phyloP scores from a whole-genome alignment of 2,113 vertebrate species.

The Eudyptes chrysolophus region DNA sequence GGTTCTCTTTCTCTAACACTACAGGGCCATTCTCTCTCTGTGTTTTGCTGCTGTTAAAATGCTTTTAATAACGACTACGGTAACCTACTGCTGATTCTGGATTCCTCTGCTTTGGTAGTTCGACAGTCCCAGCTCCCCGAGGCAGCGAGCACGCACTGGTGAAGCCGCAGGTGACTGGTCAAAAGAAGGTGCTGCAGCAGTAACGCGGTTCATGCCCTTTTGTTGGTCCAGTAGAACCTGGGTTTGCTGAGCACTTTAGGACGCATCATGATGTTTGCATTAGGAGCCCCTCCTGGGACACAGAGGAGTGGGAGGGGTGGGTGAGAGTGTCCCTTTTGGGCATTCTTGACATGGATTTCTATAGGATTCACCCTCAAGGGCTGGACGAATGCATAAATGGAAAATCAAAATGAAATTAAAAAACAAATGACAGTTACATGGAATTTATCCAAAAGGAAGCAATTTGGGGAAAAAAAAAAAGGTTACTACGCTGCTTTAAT shows the following conservation, averaged over 20 bases:
- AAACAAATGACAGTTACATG: not conserved
- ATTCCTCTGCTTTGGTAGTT: not conserved
- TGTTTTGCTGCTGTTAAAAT: not conserved
- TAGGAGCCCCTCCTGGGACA: not conserved
- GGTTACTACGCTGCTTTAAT: not conserved
- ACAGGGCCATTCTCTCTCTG: rapidly evolving
- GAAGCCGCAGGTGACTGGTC: rapidly evolving
- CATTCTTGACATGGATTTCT: not conserved
- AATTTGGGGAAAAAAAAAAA: not conserved
- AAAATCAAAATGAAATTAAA: not conserved
- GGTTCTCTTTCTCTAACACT: not conserved
- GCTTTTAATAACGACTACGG: rapidly evolving
- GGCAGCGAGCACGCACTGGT: rapidly evolving
- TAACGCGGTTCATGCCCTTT: rapidly evolving
- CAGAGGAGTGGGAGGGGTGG: not conserved
- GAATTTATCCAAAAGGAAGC: not conserved
- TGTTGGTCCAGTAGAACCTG: not conserved
- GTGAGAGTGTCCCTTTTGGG: not conserved
- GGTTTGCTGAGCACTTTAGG: not conserved
- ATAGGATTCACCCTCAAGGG: not conserved
- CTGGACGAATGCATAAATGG: not conserved
- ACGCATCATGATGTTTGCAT: rapidly evolving
- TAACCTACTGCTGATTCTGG: not conserved
- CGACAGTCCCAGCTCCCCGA: not conserved
- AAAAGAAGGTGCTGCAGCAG: not conserved